Evolutionary conservation across 2,888 invertebrate species (phyloP), one percentile per base, ranked within the genome.

Genomic region (Eutolmus rufibarbis): DNA sequence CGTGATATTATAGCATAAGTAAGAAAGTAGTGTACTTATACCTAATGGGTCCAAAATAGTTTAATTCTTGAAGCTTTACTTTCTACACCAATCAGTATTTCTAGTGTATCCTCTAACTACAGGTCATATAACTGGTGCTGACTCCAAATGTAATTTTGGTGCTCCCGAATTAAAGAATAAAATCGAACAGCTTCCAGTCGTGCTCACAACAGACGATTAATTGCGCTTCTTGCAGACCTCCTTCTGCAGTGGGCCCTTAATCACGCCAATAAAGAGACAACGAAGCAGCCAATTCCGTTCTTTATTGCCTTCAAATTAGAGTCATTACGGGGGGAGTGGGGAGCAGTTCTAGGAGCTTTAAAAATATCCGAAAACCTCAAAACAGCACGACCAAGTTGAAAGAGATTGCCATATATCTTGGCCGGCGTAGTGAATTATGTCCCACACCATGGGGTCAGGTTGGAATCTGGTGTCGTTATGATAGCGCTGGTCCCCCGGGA

Each of bases 401-500:
- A 28, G 28, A 40, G 40, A 31, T 31, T 74, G n/a, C 46, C 84
- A 74, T 85, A 74, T 74, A 85, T 85, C 85, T 85, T 85, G 43
- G 85, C 74, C 43, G 31, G 43, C 23, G 31, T 74, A 85, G 74
- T 46, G 74, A 85, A 85, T 74, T 31, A 85, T 85, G 28, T 74
- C 85, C 74, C 85, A 34, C 85, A 74, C 85, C 74, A 85, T 85
- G 85, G 74, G 85, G 85, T 74, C 85, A 74, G 46, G 43, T 46
- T 74, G 85, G 85, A 85, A 85, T 85, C 85, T 74, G 40, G 85
- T 46, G 74, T 74, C 85, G 74, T 31, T 74, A 46, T 46, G 85
- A 85, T 84, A 37, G 40, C 66, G 28, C 9, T 4, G 37, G 43
- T 14, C 46, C 74, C 66, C 28, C 28, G 31, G 76, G 40, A 37